Base-by-base conservation (phyloP, 2,113 vertebrate species). In the Proterorhinus semilunaris region DNA sequence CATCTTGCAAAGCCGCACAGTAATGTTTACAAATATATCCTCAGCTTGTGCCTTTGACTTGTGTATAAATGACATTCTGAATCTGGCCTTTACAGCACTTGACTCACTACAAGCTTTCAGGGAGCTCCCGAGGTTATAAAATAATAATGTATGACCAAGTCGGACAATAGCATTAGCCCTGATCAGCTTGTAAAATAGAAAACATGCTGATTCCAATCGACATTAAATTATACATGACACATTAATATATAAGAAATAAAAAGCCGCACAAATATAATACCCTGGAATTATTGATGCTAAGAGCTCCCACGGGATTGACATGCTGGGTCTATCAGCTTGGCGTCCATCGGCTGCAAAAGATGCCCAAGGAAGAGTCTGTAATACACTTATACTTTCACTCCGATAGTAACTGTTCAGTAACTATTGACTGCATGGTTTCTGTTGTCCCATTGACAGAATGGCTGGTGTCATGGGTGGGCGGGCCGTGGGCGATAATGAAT, bases 41-140 rank as follows among this genome's bases (percentile, higher is more conserved):
- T 78, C 62, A 49, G 73, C 71, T 76, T 66, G 68, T 80, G 66
- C 48, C 7, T 87, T 80, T 82, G 85, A 86, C 79, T 75, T 69
- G 73, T 80, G 72, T 77, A 79, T 83, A 71, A 84, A 83, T 88
- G 79, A 78, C 81, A 84, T 89, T 89, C 86, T 79, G 67, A 83
- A 78, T 66, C 78, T 85, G 81, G 62, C 83, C 78, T 87, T 83
- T 80, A 64, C 58, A 75, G 68, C 65, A 65, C 49, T 81, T 49
- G 62, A 10, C 64, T 86, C 81, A 81, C 88, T 84, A 83, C 51
- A 75, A 54, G 75, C 21, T 68, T 65, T 64, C 50, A 44, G 62
- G 73, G 65, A 66, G 59, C 62, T 43, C 71, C 66, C 67, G 62
- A 54, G 68, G 78, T 75, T 79, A 74, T 80, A 80, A 83, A 82